Base-by-base conservation (phyloP, 2,797 vertebrate species). In the Hippopotamyrus pictus region DNA sequence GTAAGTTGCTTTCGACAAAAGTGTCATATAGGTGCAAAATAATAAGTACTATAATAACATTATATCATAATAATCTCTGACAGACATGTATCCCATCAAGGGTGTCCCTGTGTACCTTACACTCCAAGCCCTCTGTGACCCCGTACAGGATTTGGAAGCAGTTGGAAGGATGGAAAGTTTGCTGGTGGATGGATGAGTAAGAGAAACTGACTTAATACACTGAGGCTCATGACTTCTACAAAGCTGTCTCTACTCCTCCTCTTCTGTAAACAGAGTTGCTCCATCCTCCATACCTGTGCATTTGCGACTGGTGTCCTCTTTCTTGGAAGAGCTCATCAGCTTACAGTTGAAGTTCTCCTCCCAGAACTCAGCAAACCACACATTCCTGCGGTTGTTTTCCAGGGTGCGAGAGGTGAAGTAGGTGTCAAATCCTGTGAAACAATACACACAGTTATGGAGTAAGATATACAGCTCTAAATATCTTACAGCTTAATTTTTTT, bases 281-380 rank as follows among this genome's bases (percentile, higher is more conserved):
- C 22, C 11, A 62, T 87, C 53, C 3, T 3, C 0, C 87, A 37
- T 96, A 99, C 98, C 98, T 96, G 98, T 99, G 95, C 98, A 99
- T 92, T 99, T 99, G 2, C 97, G 96, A 92, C 97, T 97, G 0
- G 96, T 96, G 90, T 97, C 97, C 91, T 98, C 97, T 89, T 97
- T 97, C 94, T 97, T 98, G 0, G 97, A 98, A 88, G 97, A 96
- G 0, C 96, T 98, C 93, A 98, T 97, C 87, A 99, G 93, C 92
- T 97, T 96, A 95, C 98, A 99, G 95, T 98, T 97, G 94, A 99
- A 99, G 94, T 99, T 98, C 93, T 99, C 97, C 92, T 99, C 98
- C 98, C 98, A 99, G 90, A 97, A 98, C 92, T 98, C 98, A 0
- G 97, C 98, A 92, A 99, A 99, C 98, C 98, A 99, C 37, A 98